Evolutionary conservation across 2,888 invertebrate species (phyloP), one percentile per base, ranked within the genome.

Genomic region (Eristalinus sepulchralis): DNA sequence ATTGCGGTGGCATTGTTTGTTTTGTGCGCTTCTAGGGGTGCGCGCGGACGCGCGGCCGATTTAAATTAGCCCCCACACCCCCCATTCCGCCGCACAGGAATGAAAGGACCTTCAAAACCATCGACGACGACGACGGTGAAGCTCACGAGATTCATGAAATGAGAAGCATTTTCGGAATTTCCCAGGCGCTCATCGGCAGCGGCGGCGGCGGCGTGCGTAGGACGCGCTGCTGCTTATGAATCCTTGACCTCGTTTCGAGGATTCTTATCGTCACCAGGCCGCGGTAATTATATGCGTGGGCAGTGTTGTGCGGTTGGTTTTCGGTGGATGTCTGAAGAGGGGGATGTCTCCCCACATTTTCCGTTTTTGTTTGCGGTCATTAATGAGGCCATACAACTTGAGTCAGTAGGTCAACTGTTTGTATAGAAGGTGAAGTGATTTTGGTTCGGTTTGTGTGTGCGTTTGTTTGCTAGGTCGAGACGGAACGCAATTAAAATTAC

Each of bases 241-340:
- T 80, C 80, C 80, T 80, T 80, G 80, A 80, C 80, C 80, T 36
- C 80, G 55, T 62, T 80, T 62, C 4, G 60, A 76, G 70, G 59
- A 60, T 67, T 57, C 57, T 68, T 72, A 72, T 62, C 57, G 81
- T 13, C 53, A n/a, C 36, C 60, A 70, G 70, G 75, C 76, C 71
- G 76, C 71, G 47, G 57, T 85, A 82, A 84, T 84, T 81, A 85
- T 78, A 73, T 82, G 82, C 73, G 73, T 73, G 68, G 47, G 82
- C 59, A 72, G 60, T 62, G 2, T 2, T 57, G 68, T 72, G 39
- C 68, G 75, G 60, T 57, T 27, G 27, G 62, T 55, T 71, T 59
- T 60, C 34, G 9, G 9, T 72, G 39, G 31, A 75, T 76, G 75
- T 66, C 80, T 75, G 80, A 71, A 39, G 75, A 66, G 67, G 24